phyloP scores from a whole-genome alignment of 2,888 invertebrate genomes.

The Dryomyza anilis region DNA sequence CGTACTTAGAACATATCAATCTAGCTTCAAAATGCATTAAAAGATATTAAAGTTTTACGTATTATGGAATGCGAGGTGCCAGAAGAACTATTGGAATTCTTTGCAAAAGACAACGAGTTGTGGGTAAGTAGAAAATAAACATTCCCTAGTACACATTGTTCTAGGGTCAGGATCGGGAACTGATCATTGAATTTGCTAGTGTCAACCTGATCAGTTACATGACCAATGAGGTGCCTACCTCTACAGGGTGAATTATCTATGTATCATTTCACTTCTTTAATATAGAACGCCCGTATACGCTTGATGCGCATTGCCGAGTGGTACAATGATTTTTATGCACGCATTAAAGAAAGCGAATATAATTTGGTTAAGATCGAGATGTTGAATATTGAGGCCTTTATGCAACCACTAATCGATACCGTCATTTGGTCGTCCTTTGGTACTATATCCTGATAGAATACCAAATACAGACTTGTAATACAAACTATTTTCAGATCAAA shows the following conservation, averaged over 20 bases:
- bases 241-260: no score
- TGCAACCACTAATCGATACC: constrained; percentile 68
- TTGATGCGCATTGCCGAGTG: constrained; percentile 72
- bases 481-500: constrained; percentile 64
- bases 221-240: no score
- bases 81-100: constrained; percentile 68
- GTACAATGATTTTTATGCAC: constrained; percentile 81
- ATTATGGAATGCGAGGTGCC: constrained; percentile 71
- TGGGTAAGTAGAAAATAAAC: constrained; percentile 60
- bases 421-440: no score
- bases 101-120: constrained; percentile 72
- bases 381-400: constrained; percentile 71
- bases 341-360: constrained; percentile 78
- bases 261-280: neutral
- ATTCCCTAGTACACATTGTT: no score
- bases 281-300: constrained; percentile 65
- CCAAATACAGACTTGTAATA: constrained; percentile 18
- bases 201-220: no score
- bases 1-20: neutral
- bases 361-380: constrained; percentile 79
- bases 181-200: no score
- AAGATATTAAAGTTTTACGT: constrained; percentile 81
- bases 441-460: no score
- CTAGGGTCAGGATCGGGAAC: no score
- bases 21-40: constrained; percentile 73